Conservation (phyloP, 1,140 invertebrate genomes). For the Lordiphosa mommai region DNA sequence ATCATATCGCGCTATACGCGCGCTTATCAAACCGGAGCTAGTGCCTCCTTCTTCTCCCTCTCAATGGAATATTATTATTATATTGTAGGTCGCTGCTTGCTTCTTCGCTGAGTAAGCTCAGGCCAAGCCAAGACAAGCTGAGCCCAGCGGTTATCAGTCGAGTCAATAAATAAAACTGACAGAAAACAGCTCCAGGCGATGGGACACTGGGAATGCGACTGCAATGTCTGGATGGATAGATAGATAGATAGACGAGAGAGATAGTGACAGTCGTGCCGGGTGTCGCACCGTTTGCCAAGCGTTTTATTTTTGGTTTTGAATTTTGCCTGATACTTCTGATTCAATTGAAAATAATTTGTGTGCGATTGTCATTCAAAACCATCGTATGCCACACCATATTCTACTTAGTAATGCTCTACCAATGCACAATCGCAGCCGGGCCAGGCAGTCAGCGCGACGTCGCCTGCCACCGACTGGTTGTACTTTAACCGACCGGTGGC, state of each 20-base stretch:
- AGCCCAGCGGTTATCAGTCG: constrained; percentile 39
- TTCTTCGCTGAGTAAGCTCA: constrained; percentile 27
- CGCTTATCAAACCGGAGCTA: constrained; percentile 51
- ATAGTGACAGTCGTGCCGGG: constrained; percentile 6
- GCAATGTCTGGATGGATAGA: constrained; percentile 17
- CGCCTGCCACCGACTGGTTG: constrained; percentile 9
- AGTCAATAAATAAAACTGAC: constrained; percentile 22
- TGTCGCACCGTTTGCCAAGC: background rate
- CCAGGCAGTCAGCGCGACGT: constrained; percentile 21
- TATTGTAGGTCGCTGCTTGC: constrained; percentile 49
- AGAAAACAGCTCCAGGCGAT: background rate
- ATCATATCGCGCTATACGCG: constrained; percentile 21
- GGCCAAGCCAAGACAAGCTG: constrained; percentile 16
- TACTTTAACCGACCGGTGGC: constrained; percentile 42
- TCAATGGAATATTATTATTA: background rate
- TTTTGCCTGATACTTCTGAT: constrained; percentile 41
- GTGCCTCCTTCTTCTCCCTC: constrained; percentile 5
- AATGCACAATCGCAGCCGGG: constrained; percentile 41
- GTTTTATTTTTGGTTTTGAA: constrained; percentile 20
- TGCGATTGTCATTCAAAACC: constrained; percentile 49
- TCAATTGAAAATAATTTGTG: constrained; percentile 46
- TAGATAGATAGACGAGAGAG: constrained; percentile 10
- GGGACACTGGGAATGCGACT: constrained; percentile 1
- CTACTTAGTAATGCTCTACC: background rate
- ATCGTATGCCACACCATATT: background rate